Base-by-base conservation (phyloP, 1,140 invertebrate genomes). In the Drosophila truncata region DNA sequence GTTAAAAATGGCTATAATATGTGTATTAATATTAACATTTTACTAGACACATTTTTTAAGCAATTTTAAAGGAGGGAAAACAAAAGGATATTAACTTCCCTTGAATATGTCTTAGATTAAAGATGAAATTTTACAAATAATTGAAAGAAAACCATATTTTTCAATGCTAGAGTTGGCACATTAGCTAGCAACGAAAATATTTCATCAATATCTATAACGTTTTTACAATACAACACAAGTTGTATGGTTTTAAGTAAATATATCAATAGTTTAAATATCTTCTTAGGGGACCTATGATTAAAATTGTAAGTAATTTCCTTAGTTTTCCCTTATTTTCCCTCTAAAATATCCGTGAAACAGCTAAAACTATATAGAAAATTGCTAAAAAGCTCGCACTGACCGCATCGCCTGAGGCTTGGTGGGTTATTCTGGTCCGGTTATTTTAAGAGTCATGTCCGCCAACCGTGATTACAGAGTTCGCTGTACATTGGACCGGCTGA, bases 401-500 rank as follows among this genome's bases (percentile, higher is more conserved):
- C 13, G 4, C 4, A 54, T 54, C 31, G 50, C 20, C 50, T 35
- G 50, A 54, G 50, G 20, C 31, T 54, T 54, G 14, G 13, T 54
- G 18, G 31, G 31, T 54, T 54, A 54, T 54, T 54, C 50, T 54
- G 31, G 20, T 54, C 50, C 1, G 13, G 18, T 23, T 54, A 54
- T 54, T 54, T 54, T 37, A 16, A 3, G 31, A 54, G 31, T 54
- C 50, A 54, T 54, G 50, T 54, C 50, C 50, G 50, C 31, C 50
- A 23, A 54, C 33, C 50, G 31, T 54, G 50, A 54, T 54, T 37
- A 54, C 13, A 23, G 50, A 23, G 50, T 54, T 37, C 50, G 50
- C 50, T 54, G 50, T 23, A 54, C 50, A 54, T 54, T 54, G 50
- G 31, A 54, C 50, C 37, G 50, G 13, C 50, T 54, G 31, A 16